Base-by-base conservation (phyloP, 2,888 invertebrate species). In the Oxytorus armatus region DNA sequence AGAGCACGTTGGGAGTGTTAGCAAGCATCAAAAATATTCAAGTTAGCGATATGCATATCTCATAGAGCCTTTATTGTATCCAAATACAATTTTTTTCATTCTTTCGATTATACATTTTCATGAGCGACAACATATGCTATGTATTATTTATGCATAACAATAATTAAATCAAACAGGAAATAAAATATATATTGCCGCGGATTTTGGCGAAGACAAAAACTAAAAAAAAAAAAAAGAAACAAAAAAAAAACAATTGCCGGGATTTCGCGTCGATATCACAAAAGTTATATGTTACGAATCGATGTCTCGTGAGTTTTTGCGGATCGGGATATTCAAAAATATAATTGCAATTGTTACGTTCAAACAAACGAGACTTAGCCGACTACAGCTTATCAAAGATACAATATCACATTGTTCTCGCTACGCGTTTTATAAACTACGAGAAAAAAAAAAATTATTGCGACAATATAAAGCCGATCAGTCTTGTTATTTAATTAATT, bases 51-150 rank as follows among this genome's bases (percentile, higher is more conserved):
- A 83, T 83, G 82, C 84, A 82, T 87, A 81, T 86, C 84, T 88
- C 84, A 87, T 82, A 89, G 83, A 88, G 85, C 84, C 86, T 90
- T 90, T 90, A 90, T 90, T 89, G 88, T 85, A 89, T 73, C 85
- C 82, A 86, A 86, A 82, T 89, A 89, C 89, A 89, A 89, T 87
- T 66, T 23, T 51, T 72, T 25, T n/a, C 18, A 14, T 77, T 53
- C 16, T 65, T 86, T 87, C 65, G 79, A 85, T 81, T 83, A 86
- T 85, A 88, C 88, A 89, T 80, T 82, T 76, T 69, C 21, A 44
- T 75, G 66, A 80, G 85, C 76, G 81, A 82, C 81, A 86, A 55
- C 72, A 68, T 84, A 85, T 80, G 70, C 82, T 85, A 83, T 79
- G 81, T 73, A 77, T 83, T 59, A 57, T 77, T 66, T 55, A 79